phyloP scores from a whole-genome alignment of 1,140 invertebrate genomes.

The Myzus persicae region DNA sequence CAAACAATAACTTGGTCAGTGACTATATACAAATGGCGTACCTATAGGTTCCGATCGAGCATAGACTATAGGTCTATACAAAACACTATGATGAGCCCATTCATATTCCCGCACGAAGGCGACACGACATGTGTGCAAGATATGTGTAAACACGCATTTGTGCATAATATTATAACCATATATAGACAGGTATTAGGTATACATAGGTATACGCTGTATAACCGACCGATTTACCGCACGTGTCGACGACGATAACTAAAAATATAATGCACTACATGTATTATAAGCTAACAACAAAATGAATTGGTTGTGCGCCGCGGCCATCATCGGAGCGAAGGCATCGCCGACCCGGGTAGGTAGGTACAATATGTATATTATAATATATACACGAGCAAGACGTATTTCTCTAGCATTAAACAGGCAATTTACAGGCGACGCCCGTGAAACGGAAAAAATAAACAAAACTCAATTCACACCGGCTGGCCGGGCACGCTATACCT shows the following conservation, averaged over 20 bases:
- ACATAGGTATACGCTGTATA: neutral
- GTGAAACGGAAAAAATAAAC: constrained; percentile 30
- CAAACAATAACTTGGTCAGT: neutral
- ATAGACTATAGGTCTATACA: neutral
- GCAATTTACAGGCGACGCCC: constrained; percentile 13
- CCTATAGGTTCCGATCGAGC: neutral
- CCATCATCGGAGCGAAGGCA: neutral
- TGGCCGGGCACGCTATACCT: too few species aligned
- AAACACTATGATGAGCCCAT: neutral
- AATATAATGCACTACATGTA: too few species aligned
- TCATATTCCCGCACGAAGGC: neutral
- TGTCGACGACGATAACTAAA: neutral
- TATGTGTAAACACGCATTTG: neutral
- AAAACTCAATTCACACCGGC: neutral
- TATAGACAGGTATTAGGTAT: neutral
- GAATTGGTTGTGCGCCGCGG: neutral
- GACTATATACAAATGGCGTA: neutral
- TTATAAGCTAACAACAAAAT: neutral
- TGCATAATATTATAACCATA: neutral
- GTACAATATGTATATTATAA: neutral
- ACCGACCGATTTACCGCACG: neutral
- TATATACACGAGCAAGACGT: neutral
- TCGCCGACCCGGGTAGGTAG: too few species aligned
- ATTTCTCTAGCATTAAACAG: constrained; percentile 29
- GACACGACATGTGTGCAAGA: neutral